These are phyloP conservation scores for Parotia lawesii DNA, from an alignment of 2,113 vertebrate species.

Conservation along the genomic window DNA sequence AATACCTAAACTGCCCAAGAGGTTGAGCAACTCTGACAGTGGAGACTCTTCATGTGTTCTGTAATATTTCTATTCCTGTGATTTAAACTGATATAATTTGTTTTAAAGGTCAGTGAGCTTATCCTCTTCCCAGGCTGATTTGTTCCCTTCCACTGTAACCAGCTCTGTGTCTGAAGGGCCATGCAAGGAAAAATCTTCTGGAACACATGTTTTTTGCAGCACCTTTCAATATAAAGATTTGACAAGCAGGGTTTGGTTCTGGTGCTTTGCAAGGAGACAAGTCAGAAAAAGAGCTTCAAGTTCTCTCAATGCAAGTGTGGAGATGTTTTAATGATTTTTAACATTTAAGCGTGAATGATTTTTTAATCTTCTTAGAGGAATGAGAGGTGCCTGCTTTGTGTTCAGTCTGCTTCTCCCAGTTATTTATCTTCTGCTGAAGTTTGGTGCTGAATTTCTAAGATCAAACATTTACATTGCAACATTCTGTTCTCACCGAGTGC, in stretches of 20 bases:
- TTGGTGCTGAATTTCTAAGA: not conserved
- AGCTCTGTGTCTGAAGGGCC: not conserved
- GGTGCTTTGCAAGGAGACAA: not conserved
- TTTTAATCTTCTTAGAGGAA: not conserved
- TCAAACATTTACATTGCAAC: not conserved
- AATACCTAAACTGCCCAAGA: not conserved
- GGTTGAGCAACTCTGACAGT: not conserved
- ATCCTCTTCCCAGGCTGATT: not conserved
- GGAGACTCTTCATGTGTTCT: not conserved
- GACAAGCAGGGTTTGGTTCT: not conserved
- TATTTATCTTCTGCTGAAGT: not conserved
- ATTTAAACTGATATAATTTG: not conserved
- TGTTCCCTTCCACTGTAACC: not conserved
- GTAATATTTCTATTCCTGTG: not conserved
- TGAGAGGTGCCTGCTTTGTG: not conserved
- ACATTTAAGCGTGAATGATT: rapidly evolving
- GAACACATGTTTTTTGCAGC: not conserved
- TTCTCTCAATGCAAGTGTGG: not conserved
- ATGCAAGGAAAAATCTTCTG: not conserved
- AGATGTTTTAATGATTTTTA: not conserved
- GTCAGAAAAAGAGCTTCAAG: not conserved
- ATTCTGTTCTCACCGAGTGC: not conserved
- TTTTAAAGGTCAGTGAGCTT: not conserved
- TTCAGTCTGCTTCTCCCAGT: not conserved
- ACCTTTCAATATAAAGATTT: not conserved